Evolutionary conservation across 2,113 vertebrate species (phyloP).

Genomic region (Sceloporus tristichus): DNA sequence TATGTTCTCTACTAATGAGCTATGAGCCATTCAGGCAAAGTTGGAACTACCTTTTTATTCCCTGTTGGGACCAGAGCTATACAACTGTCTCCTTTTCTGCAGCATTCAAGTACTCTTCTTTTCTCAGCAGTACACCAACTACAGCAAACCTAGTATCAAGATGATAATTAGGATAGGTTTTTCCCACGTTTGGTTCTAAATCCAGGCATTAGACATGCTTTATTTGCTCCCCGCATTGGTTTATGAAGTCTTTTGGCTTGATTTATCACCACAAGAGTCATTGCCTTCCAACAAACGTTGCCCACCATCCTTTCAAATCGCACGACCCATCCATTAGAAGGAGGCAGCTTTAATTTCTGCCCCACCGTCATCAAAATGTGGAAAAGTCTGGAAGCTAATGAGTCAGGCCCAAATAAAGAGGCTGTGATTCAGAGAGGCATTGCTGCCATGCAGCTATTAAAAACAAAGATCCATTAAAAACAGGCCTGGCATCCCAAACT

Average conservation of each 20-base stretch:
- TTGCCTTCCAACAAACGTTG: not conserved
- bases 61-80: too few relatives aligned
- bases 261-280: slow-evolving; percentile 2
- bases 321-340: slow-evolving; percentile 25
- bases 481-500: not conserved
- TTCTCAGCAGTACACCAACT: not conserved
- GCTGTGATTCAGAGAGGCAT: slow-evolving; percentile 44
- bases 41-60: not conserved
- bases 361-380: slow-evolving; percentile 36
- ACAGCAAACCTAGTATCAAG: not conserved
- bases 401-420: slow-evolving; percentile 18
- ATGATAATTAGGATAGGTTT: too few relatives aligned
- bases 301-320: not conserved
- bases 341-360: not conserved
- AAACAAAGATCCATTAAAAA: not conserved
- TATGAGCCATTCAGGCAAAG: not conserved
- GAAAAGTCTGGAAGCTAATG: slow-evolving; percentile 1
- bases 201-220: not conserved
- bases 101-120: not conserved
- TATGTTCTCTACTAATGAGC: not conserved
- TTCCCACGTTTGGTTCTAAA: not conserved
- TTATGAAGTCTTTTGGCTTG: not conserved
- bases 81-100: not conserved
- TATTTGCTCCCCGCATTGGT: not conserved
- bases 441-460: not conserved